Evolutionary conservation across 2,888 invertebrate species (phyloP), one percentile per base, ranked within the genome.

Genomic region (Erebia aethiops): DNA sequence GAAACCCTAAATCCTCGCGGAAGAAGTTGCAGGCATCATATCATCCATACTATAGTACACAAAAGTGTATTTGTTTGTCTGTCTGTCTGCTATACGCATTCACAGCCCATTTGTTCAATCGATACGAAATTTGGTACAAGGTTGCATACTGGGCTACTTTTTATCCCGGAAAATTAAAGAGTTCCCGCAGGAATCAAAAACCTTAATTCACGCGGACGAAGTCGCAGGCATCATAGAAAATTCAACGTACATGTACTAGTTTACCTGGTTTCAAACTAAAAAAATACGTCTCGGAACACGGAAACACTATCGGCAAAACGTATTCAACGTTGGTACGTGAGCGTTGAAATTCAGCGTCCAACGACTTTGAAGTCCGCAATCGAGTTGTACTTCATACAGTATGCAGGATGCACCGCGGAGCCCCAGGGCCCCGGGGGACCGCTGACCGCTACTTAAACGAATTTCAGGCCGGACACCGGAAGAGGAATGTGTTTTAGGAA

Each of bases 341-440:
- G 68, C 75, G 78, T 80, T 79, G 78, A 79, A 80, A 79, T 81
- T 81, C 79, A 78, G 75, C 76, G 78, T 77, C 75, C 82, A 76
- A 80, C 83, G 85, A 87, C 92, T 92, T 92, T 92, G 92, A 92
- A 90, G 91, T 90, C 87, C 84, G 85, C 86, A 92, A 92, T 92
- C 87, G 89, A 92, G 89, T 92, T 89, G 91, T 90, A 90, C 80
- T 87, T 88, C 87, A 88, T 91, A 87, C 84, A 87, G 88, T 91
- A 91, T 91, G 91, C 90, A 89, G 83, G 82, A 77, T 80, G 81
- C 82, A 82, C 78, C 13, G 56, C 1, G 56, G 7, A 11, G 66
- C 65, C 70, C 18, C 75, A 10, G 62, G 67, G 69, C 10, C 75
- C 77, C 76, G 69, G 57, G 74, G 72, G 77, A 72, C 75, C 75